A percentile compares a stretch with the other conserved stretches of the same genome.
Evolutionary conservation across 2,113 vertebrate species (phyloP).

Genomic region (Ctenomys sociabilis): DNA sequence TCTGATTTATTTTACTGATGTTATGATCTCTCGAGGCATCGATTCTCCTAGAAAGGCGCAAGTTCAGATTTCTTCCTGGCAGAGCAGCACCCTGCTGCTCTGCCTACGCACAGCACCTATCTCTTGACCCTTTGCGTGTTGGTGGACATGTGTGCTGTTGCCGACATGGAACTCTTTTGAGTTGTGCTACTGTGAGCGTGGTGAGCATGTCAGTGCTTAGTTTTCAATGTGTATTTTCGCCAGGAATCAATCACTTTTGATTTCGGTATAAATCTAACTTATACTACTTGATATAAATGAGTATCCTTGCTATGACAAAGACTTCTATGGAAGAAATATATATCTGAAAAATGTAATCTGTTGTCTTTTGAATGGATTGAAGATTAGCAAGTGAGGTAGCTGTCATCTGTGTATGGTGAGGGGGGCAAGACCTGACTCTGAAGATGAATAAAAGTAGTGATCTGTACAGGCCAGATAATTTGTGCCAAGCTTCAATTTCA

Average conservation of each 20-base stretch:
- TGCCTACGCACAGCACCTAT: accelerated
- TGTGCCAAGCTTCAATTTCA: background rate
- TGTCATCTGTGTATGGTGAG: accelerated
- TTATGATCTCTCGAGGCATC: background rate
- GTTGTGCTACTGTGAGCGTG: background rate
- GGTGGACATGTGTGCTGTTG: background rate
- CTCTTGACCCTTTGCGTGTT: background rate
- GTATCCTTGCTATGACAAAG: background rate
- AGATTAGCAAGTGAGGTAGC: background rate
- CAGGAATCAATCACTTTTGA: background rate
- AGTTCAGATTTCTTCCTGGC: background rate
- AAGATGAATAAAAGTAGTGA: background rate
- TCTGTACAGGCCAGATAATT: background rate
- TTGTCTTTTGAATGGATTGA: background rate
- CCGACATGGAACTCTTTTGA: background rate
- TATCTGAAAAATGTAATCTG: too few relatives aligned
- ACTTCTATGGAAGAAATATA: background rate
- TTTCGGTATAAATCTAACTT: background rate
- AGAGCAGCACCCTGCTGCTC: background rate
- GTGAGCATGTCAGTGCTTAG: background rate
- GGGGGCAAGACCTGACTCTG: background rate
- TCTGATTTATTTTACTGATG: background rate
- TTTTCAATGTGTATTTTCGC: background rate
- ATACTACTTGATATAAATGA: background rate
- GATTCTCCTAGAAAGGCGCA: background rate